phyloP scores from a whole-genome alignment of 2,797 vertebrate species.

The Lithobates sylvaticus region DNA sequence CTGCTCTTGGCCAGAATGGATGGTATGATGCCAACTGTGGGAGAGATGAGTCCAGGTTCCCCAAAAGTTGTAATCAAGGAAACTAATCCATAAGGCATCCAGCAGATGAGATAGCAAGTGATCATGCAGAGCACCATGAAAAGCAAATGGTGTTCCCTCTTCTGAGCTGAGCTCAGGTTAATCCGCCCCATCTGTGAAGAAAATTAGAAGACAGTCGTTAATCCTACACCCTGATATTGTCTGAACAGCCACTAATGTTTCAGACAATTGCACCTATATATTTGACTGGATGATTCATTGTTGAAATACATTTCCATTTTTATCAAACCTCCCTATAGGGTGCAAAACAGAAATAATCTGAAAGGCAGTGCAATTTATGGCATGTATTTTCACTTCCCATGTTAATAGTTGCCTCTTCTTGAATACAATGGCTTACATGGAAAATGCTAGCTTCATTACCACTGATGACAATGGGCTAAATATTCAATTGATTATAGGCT shows the following conservation, averaged over 20 bases:
- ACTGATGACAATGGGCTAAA: too few relatives aligned
- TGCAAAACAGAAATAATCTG: background rate
- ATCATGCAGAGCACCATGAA: conserved; percentile 57
- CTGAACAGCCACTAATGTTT: background rate
- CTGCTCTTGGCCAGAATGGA: conserved; percentile 62
- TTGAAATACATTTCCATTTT: background rate
- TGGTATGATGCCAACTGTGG: conserved; percentile 51
- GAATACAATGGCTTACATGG: too few relatives aligned
- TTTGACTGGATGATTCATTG: background rate
- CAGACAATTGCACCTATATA: background rate
- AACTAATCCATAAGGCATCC: conserved; percentile 28
- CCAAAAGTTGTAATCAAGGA: conserved; percentile 50
- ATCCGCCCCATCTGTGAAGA: conserved; percentile 72
- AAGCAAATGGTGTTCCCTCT: conserved; percentile 38
- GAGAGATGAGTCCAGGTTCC: conserved; percentile 49
- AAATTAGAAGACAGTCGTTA: background rate
- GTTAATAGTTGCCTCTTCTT: background rate
- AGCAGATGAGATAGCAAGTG: conserved; percentile 38
- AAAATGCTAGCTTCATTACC: too few relatives aligned
- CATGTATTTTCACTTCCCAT: background rate
- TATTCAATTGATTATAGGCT: too few relatives aligned
- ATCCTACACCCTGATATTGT: background rate
- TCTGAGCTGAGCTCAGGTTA: conserved; percentile 74
- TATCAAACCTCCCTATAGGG: background rate
- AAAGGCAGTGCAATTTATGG: background rate